Evolutionary conservation across 2,888 invertebrate genomes (phyloP), one percentile per base, ranked within the genome.

Genomic region (Heliconius aoede): DNA sequence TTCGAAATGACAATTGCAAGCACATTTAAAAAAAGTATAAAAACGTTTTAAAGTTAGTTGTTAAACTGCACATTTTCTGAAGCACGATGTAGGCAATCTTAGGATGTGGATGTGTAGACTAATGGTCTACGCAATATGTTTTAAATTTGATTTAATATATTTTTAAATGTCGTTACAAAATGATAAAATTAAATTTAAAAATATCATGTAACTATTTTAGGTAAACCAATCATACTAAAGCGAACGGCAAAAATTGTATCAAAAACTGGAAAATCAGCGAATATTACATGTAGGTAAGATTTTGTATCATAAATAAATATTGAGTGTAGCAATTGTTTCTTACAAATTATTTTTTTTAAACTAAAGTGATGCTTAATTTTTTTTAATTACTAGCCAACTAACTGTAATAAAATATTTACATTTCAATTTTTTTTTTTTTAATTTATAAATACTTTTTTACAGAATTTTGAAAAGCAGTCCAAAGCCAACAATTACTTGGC

Each of bases 211-310:
- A 4, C 3, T 26, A 13, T 82, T 87, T 60, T 83, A 93, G 93
- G 88, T 74, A 80, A 80, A n/a, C 93, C 93, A 0, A 72, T 81
- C 1, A 55, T 94, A n/a, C 79, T 74, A 0, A 92, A 91, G 76
- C 85, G 85, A 21, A 82, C 82, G 0, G 67, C 55, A 1, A 84
- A 75, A 24, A 78, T 80, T 36, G 82, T 79, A 13, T 77, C 83
- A 1, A 83, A 78, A 4, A 85, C 82, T 77, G 91, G 90, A 58
- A 79, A 84, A 21, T 76, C 90, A 1, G 81, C 87, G 61, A 84
- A 85, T 83, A 85, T 93, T 83, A 84, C 91, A 92, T 93, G 93
- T 93, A 94, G 94, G 94, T 94, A 92, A 94, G 94, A 91, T 87
- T 91, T 80, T 85, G 82, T 86, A 84, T 85, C 78, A 79, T 40